Evolutionary conservation across 1,140 invertebrate genomes (phyloP), one percentile per base, ranked within the genome.

Genomic region (Magallana angulata): DNA sequence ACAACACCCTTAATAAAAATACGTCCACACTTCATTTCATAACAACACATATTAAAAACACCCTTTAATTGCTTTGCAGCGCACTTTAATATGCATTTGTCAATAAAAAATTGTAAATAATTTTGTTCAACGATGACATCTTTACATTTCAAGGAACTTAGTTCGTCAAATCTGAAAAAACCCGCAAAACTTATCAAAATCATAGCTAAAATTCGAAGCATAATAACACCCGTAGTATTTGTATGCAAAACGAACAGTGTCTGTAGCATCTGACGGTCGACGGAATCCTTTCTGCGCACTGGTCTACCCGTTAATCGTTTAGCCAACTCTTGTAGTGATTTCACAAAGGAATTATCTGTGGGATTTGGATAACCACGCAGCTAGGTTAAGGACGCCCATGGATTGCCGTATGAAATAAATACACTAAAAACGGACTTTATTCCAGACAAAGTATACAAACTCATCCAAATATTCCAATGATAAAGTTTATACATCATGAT

Each of bases 41-140:
- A 24, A 24, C 24, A 24, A 64, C 62, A n/a, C 18, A 64, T 64
- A 64, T n/a, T n/a, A 64, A 64, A 7, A 64, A n/a, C 16, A 64
- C 16, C 5, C 62, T 64, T 64, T n/a, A 64, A 64, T 64, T 64
- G 62, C 62, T n/a, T 68, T 24, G 7, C 9, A 68, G 64, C 64
- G 64, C 64, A 68, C 64, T 90, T 84, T 91, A 24, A 24, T 24
- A 24, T 90, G 59, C 89, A 89, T 84, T 89, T 89, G 6, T 24
- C 8, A 30, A 90, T 88, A 16, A 30, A 24, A 48, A 90, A 64
- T 18, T 24, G 56, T 18, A 90, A 64, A 90, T 88, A 76, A 30
- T 82, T 18, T 1, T 90, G 81, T 60, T 62, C n/a, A 76, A 91
- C 80, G 6, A 58, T 57, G 30, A 91, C 57, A 85, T 91, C 84